Evolutionary conservation across 2,113 vertebrate genomes (phyloP), one percentile per base, ranked within the genome.

Genomic region (Salminus brasiliensis): DNA sequence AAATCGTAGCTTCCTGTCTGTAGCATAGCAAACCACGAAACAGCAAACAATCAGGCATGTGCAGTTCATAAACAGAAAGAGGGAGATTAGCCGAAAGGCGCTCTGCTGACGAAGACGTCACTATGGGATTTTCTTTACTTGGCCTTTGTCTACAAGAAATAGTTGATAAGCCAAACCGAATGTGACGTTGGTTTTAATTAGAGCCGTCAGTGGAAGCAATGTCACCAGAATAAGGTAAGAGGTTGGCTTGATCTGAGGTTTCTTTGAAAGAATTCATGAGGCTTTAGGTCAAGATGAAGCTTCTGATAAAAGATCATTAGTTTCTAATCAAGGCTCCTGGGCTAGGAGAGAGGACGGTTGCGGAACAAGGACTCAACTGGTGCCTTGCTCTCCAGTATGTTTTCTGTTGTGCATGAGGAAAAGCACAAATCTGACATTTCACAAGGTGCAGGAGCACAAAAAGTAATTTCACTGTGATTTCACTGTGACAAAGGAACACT

Each of bases 11-110:
- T 88, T 90, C 87, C 89, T 92, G 91, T 88, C 89, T 93, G 88
- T 91, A 93, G 90, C 88, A 93, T 95, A 78, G 91, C 92, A 92
- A 94, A 94, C 84, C 75, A 79, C 74, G n/a, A 72, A 73, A 72
- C 57, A 83, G 70, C 52, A 81, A 71, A 43, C 47, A 57, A 68
- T 30, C 72, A 39, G 2, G 25, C 62, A 45, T 63, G 25, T 34
- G 36, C 60, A 57, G n/a, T 30, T 57, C 70, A n/a, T 41, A 43
- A n/a, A 27, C 25, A 59, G 12, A 78, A 6, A n/a, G 32, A 67
- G n/a, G n/a, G 5, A 72, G n/a, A 39, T 57, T 59, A 43, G n/a
- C 23, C n/a, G 27, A 27, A 71, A 0, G 25, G 5, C 72, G 39
- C 59, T 62, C 23, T 69, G 27, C 13, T 67, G 18, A 83, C 9